phyloP scores from a whole-genome alignment of 1,140 invertebrate genomes.

The Coenobita brevimanus region DNA sequence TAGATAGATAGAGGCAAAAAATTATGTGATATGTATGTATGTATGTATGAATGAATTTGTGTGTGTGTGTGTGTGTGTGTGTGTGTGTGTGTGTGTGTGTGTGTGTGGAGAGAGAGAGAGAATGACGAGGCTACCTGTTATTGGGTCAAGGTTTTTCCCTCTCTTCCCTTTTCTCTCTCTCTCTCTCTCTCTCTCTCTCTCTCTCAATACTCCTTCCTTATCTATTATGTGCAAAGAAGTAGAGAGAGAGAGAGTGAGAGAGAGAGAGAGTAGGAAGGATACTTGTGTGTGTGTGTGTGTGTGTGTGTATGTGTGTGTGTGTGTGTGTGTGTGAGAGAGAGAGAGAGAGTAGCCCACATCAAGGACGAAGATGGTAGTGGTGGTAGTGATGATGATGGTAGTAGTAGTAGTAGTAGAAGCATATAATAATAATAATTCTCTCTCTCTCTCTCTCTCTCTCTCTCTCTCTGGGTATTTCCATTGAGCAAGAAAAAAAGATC shows the following conservation, averaged over 20 bases:
- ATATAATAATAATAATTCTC: too few species aligned
- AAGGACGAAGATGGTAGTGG: too few species aligned
- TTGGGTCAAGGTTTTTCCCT: not conserved
- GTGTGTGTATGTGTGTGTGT: not conserved
- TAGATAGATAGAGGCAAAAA: too few species aligned
- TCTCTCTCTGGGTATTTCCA: too few species aligned
- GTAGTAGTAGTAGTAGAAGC: too few species aligned
- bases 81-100: not conserved
- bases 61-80: not conserved
- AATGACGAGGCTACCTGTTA: too few species aligned
- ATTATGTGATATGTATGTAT: not conserved
- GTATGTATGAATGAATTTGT: not conserved
- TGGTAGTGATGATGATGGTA: too few species aligned
- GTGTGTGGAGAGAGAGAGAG: too few species aligned
- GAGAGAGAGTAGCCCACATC: too few species aligned
- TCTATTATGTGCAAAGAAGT: not conserved
- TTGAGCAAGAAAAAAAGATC: too few species aligned
- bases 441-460: too few species aligned
- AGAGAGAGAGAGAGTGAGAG: too few species aligned
- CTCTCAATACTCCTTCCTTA: not conserved
- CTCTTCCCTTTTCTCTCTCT: not conserved
- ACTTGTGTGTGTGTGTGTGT: not conserved
- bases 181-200: slow-evolving; percentile 8
- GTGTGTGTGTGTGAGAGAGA: not conserved
- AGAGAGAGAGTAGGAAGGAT: not conserved